phyloP scores from a whole-genome alignment of 2,797 vertebrate genomes.

The Poliocrania exsul region DNA sequence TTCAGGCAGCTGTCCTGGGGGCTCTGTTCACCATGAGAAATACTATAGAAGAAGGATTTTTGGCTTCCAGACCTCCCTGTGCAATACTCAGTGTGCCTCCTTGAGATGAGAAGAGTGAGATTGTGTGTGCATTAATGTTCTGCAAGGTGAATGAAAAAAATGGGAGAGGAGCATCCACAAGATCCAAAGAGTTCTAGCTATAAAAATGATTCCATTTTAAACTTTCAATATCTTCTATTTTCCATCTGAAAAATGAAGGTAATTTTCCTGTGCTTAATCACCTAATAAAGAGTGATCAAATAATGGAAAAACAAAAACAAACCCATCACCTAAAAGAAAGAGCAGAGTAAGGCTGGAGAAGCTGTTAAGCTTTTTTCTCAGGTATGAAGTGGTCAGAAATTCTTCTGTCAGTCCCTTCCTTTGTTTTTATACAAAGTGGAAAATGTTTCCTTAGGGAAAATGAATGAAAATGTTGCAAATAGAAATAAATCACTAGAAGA shows the following conservation, averaged over 20 bases:
- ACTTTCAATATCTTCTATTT: neutral
- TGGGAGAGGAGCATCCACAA: neutral
- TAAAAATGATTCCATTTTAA: neutral
- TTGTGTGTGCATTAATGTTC: neutral
- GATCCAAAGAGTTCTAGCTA: neutral
- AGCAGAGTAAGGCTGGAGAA: neutral
- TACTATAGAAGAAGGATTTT: neutral
- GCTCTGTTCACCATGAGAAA: neutral
- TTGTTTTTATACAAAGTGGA: neutral
- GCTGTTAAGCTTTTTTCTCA: neutral
- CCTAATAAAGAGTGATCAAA: neutral
- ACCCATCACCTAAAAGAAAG: neutral
- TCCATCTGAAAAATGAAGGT: neutral
- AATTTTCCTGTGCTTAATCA: neutral
- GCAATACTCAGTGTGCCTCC: fast-evolving
- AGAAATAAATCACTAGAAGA: neutral
- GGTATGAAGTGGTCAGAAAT: neutral
- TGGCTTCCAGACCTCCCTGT: neutral
- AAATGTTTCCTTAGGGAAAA: neutral
- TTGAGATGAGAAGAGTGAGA: neutral
- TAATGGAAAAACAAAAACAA: neutral
- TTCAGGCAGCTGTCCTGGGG: neutral
- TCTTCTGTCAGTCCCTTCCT: neutral
- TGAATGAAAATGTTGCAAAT: neutral
- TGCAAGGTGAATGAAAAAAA: neutral